phyloP scores from a whole-genome alignment of 1,140 invertebrate species.

The Zaprionus vittiger region DNA sequence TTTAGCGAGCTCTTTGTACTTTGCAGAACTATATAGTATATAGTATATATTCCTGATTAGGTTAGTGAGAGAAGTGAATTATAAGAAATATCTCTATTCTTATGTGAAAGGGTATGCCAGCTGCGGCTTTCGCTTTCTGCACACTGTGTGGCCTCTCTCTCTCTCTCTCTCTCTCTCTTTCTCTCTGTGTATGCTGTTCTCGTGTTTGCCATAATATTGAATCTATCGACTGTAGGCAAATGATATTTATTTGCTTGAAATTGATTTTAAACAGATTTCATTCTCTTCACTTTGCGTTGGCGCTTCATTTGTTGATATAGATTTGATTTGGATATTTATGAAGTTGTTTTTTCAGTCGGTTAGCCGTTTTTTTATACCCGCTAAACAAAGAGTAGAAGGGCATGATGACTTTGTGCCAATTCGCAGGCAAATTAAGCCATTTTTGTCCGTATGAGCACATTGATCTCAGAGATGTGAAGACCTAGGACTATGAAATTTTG shows the following conservation, averaged over 20 bases:
- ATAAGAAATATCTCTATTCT: no score
- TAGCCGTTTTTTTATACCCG: no score
- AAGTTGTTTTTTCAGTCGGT: slow-evolving; percentile 15
- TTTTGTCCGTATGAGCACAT: neutral
- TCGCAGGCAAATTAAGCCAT: neutral
- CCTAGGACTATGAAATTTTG: no score
- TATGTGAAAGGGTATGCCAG: slow-evolving; percentile 1
- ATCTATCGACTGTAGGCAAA: slow-evolving; percentile 22
- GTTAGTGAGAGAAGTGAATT: no score
- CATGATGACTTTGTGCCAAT: no score
- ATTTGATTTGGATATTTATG: slow-evolving; percentile 32
- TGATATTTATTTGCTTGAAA: slow-evolving; percentile 73
- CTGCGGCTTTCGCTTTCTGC: neutral
- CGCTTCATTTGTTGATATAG: neutral
- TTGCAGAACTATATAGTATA: neutral
- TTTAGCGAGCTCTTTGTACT: neutral
- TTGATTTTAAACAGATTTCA: slow-evolving; percentile 68
- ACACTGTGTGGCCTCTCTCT: neutral
- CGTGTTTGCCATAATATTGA: slow-evolving; percentile 45
- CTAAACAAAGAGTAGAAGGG: no score
- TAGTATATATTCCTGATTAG: no score
- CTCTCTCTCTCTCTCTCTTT: neutral
- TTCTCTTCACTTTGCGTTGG: neutral
- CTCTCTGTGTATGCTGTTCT: neutral
- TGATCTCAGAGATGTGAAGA: no score